These are phyloP conservation scores for Castor canadensis DNA, from an alignment of 2,113 vertebrate species.

Conservation along the genomic window DNA sequence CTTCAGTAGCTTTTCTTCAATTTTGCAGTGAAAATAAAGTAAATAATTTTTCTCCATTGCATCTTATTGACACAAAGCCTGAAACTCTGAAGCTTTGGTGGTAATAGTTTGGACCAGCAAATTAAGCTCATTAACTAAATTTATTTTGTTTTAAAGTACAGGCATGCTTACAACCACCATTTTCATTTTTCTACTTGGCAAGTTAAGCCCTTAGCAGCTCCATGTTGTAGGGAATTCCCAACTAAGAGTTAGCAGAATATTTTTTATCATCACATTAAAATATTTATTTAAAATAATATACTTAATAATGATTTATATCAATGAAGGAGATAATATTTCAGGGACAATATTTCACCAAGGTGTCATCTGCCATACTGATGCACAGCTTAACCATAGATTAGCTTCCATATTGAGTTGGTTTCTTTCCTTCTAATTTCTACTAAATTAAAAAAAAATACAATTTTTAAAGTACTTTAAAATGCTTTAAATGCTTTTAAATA, in stretches of 20 bases:
- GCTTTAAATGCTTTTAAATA: not conserved
- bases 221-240: not conserved
- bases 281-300: conserved; percentile 17
- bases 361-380: not conserved
- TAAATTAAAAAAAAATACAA: conserved; percentile 9
- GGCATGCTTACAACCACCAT: not conserved
- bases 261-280: not conserved
- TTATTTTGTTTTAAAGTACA: not conserved
- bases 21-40: not conserved
- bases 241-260: no score
- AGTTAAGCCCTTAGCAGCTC: not conserved
- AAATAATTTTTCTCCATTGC: not conserved
- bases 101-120: not conserved
- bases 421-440: conserved; percentile 30
- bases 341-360: not conserved
- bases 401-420: not conserved
- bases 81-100: not conserved
- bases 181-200: conserved; percentile 16
- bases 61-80: not conserved
- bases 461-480: conserved; percentile 28
- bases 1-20: not conserved
- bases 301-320: conserved; percentile 22
- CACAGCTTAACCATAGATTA: not conserved
- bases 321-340: not conserved
- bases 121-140: not conserved